Base-by-base conservation (phyloP, 2,113 vertebrate genomes). In the Calidris pugnax region DNA sequence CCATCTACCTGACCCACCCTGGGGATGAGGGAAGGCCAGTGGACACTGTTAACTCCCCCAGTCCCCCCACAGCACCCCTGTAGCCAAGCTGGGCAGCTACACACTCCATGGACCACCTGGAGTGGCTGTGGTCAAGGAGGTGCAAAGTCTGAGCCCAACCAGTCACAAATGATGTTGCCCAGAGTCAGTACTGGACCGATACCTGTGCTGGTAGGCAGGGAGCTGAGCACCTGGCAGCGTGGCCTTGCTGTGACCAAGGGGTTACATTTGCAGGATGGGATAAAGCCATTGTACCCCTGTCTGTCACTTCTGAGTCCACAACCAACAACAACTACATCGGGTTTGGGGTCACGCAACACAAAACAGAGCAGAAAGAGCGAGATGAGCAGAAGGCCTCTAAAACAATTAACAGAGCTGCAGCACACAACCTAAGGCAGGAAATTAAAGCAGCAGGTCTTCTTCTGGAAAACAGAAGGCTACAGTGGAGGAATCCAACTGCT, bases 121-220 rank as follows among this genome's bases (percentile, higher is more conserved):
- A 81, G 32, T 0, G 3, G 12, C 2, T 0, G 9, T 0, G 8
- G 6, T 3, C 11, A 55, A 0, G 0, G 3, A 21, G 23, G 41
- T 9, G 5, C 55, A 4, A 81, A 66, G 39, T 13, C 32, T 43
- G 14, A 5, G 37, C 9, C 21, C 48, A 33, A 14, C 13, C 57
- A 32, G 12, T 0, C 2, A 6, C 10, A 56, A 48, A 4, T 0
- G 10, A 4, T 0, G 18, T 4, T 5, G 73, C 50, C 64, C 59
- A 9, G 45, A 43, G 55, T 53, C 68, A 43, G 2, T 3, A 24
- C 30, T 4, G 4, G 30, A 33, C 48, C 18, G 6, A 1, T 6
- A 67, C 30, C 45, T 2, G 48, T 1, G 14, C 67, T 26, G 20
- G 43, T 1, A 28, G 12, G 9, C 0, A 4, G 26, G 12, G 30